phyloP scores from a whole-genome alignment of 2,888 invertebrate species.

The Melieria picta region DNA sequence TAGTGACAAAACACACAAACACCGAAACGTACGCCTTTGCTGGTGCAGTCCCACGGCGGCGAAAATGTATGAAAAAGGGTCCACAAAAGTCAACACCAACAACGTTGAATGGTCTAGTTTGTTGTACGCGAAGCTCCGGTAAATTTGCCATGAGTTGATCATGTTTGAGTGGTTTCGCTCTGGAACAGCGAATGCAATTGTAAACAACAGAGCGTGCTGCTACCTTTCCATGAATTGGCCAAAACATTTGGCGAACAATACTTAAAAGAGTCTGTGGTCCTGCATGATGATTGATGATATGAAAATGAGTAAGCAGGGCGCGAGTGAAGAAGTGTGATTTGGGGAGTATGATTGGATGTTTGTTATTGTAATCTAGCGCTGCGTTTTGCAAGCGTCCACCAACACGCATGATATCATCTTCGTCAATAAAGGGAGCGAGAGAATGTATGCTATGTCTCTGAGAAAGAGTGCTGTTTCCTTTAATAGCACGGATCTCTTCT shows the following conservation, averaged over 20 bases:
- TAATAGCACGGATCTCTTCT: conserved; percentile 11
- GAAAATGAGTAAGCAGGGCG: too few species aligned
- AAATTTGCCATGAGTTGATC: conserved; percentile 35
- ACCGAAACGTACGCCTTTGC: conserved; percentile 33
- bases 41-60: conserved; percentile 24
- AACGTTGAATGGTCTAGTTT: conserved; percentile 29
- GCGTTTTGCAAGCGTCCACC: conserved; percentile 38
- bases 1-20: conserved; percentile 38
- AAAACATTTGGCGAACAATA: not conserved
- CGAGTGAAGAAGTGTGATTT: too few species aligned
- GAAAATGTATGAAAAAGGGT: conserved; percentile 35
- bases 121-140: conserved; percentile 29
- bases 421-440: conserved; percentile 37
- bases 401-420: conserved; percentile 33
- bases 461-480: conserved; percentile 6
- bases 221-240: not conserved
- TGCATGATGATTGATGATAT: conserved; percentile 52
- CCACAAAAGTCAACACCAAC: conserved; percentile 38
- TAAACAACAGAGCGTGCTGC: conserved; percentile 7
- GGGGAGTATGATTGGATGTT: conserved; percentile 38
- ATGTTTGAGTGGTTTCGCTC: conserved; percentile 28
- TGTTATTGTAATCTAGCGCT: conserved; percentile 24
- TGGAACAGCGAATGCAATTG: conserved; percentile 34
- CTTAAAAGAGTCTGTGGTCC: conserved; percentile 44
- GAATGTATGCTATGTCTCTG: conserved; percentile 29